Evolutionary conservation across 2,797 vertebrate genomes (phyloP), one percentile per base, ranked within the genome.

Genomic region (Eulemur albifrons): DNA sequence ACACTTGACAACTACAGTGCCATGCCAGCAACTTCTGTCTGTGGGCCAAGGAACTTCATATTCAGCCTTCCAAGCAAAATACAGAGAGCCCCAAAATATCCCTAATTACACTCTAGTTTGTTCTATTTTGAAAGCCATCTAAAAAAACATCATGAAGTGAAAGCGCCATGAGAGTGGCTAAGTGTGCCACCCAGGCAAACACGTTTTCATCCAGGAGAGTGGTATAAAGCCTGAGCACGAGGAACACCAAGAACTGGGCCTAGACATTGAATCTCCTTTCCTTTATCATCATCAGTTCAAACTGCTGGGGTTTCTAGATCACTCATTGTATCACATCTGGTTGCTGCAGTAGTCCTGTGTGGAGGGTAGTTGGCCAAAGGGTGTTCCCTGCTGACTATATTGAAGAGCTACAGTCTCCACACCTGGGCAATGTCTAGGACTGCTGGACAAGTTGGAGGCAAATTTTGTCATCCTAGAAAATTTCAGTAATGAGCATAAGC

Each of bases 101-200:
- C 30, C 17, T 23, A 80, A 69, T 40, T 59, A 48, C 23, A 63
- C 1, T 50, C 40, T 2, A 7, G 3, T 61, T 52, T 45, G 8
- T 63, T 54, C 9, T 93, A 77, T 27, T 91, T 93, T 86, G 54
- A 91, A 93, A 63, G 18, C 15, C 35, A 25, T 69, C 48, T 84
- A 15, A 57, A 88, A 59, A 65, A 50, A 43, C 8, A 84, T 18
- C 12, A 35, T 17, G 18, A 90, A 12, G 20, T 54, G 7, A 86
- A 94, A 69, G 50, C 8, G 18, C 32, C 84, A 73, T 0, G 13
- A 57, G 7, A 77, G 20, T 18, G 57, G 50, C 38, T 32, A 69
- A 25, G 15, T 3, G 1, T 54, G 72, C 30, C 57, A 40, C 8
- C 23, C 30, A 54, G 48, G 40, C 0, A 18, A 40, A 9, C 9